Conservation (phyloP, 2,113 vertebrate genomes). For the Ginglymostoma cirratum region DNA sequence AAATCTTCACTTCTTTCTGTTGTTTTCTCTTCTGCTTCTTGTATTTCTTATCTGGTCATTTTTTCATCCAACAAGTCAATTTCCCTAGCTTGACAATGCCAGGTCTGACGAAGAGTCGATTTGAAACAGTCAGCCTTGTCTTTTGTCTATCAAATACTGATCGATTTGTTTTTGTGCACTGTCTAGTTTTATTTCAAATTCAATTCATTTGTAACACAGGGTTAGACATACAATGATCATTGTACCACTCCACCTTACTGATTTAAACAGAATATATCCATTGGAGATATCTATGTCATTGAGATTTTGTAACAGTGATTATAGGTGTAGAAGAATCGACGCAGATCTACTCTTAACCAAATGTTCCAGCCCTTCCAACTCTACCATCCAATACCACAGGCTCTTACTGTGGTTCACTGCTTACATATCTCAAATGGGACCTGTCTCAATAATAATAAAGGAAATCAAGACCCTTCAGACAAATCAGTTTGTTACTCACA, state of each 20-base stretch:
- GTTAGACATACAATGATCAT: not conserved
- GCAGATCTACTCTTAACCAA: not conserved
- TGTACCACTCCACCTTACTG: not conserved
- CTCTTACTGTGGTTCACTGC: not conserved
- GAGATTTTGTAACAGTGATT: not conserved
- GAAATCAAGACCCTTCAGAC: not conserved
- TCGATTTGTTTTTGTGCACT: not conserved
- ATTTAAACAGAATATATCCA: not conserved
- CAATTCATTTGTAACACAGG: not conserved
- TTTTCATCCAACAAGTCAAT: not conserved
- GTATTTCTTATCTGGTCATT: not conserved
- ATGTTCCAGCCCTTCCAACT: not conserved
- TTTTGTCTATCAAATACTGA: not conserved
- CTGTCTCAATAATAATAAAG: not conserved
- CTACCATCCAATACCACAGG: not conserved
- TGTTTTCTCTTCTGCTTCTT: not conserved
- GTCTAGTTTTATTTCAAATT: not conserved
- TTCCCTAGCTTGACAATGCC: not conserved
- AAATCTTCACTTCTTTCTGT: not conserved
- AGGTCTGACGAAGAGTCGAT: not conserved
- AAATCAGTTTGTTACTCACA: not conserved
- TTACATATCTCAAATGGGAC: not conserved
- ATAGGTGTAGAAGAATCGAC: not conserved
- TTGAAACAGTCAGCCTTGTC: not conserved
- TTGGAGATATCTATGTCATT: not conserved